Base-by-base conservation (phyloP, 2,888 invertebrate genomes). In the Caenorhabditis auriculariae region DNA sequence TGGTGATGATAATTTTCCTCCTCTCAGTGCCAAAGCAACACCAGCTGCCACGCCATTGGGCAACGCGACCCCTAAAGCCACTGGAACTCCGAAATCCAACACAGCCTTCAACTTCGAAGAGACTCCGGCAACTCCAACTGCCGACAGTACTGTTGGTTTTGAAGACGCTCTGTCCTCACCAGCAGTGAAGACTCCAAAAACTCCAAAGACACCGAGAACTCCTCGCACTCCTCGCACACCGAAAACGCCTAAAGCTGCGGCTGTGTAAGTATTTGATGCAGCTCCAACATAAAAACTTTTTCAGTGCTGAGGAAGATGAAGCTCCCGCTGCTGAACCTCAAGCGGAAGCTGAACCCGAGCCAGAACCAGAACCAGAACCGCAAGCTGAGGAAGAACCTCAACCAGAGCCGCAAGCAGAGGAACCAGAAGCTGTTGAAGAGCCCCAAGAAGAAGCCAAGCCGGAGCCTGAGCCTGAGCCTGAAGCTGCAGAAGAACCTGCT, bases 171-270 rank as follows among this genome's bases (percentile, higher is more conserved):
- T 55, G 15, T 56, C 52, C 2, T 69, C 75, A 4, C 74, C 75
- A n/a, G 65, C 75, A 28, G 68, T 68, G 7, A 76, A 72, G 54
- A 66, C 72, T 21, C 71, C 69, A 28, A 69, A 66, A 39, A 68
- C 66, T 17, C 71, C 76, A 7, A 73, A 64, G 59, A 76, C 75
- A 15, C 77, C 77, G 27, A 67, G 64, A 27, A 75, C 76, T 6
- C 76, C 76, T 37, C 60, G 64, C 32, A 72, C 76, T 35, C 76
- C 76, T 37, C 66, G 61, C 39, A 71, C 75, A 4, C 74, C 75
- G 4, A 75, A 72, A 60, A 69, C 72, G 44, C 71, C 69, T 6
- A 69, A 66, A 50, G 67, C 72, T 6, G 68, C 69, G 37, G 60
- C 61, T 38, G 64, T 37, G 67, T 64, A 45, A 57, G 64, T 60